These are phyloP conservation scores for Pseudomyrmex gracilis DNA, from an alignment of 1,140 invertebrate species.

Conservation along the genomic window DNA sequence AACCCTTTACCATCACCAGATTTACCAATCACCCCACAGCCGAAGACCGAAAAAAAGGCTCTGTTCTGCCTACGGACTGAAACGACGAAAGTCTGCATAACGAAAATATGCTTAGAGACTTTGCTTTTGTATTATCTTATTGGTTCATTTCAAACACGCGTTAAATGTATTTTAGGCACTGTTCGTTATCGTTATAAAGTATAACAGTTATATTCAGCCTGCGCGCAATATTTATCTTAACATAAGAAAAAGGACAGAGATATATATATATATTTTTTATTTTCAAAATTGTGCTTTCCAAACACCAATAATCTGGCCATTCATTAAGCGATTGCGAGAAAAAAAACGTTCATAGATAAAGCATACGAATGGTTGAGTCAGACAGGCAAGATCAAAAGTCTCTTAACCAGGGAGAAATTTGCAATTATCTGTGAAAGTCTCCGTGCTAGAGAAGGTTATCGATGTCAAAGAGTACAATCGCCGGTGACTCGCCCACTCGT, in stretches of 20 bases:
- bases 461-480: slow-evolving; percentile 40
- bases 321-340: slow-evolving; percentile 60
- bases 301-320: slow-evolving; percentile 60
- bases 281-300: slow-evolving; percentile 54
- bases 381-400: slow-evolving; percentile 33
- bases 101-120: slow-evolving; percentile 63
- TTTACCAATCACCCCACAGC: slow-evolving; percentile 80
- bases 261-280: slow-evolving; percentile 17
- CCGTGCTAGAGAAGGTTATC: slow-evolving; percentile 20
- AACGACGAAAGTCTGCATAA: slow-evolving; percentile 69
- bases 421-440: slow-evolving; percentile 54
- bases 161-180: slow-evolving; percentile 60
- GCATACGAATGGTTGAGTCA: slow-evolving; percentile 53
- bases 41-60: slow-evolving; percentile 76
- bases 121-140: slow-evolving; percentile 67
- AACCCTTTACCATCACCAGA: slow-evolving; percentile 80
- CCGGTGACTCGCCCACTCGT: slow-evolving; percentile 63
- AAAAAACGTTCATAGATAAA: slow-evolving; percentile 61
- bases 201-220: slow-evolving; percentile 54
- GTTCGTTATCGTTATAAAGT: slow-evolving; percentile 52
- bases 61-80: slow-evolving; percentile 72
- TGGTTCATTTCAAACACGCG: slow-evolving; percentile 63
- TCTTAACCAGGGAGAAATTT: slow-evolving; percentile 44
- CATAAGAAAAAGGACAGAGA: slow-evolving; percentile 50
- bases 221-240: slow-evolving; percentile 31